These are phyloP conservation scores for Beris morrisii DNA, from an alignment of 2,888 invertebrate genomes.

Conservation along the genomic window DNA sequence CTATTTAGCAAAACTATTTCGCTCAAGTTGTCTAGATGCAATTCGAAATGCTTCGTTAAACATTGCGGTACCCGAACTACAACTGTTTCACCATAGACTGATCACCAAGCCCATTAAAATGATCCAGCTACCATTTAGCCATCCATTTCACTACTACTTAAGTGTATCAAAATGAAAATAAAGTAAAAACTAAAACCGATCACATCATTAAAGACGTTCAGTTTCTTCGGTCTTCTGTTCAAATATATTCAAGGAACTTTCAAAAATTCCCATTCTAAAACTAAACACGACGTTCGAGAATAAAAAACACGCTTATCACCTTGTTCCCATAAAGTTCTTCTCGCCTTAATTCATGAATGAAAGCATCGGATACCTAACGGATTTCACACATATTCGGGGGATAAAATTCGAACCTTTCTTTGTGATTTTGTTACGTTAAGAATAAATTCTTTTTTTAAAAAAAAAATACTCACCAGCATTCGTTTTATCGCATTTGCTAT, in stretches of 20 bases:
- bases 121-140: too few species aligned
- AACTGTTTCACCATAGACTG: too few species aligned
- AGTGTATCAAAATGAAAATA: too few species aligned
- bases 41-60: not conserved
- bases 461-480: constrained; percentile 32
- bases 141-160: too few species aligned
- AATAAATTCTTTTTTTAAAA: constrained; percentile 22
- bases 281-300: not conserved
- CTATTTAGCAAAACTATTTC: too few species aligned
- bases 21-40: too few species aligned
- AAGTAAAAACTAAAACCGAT: too few species aligned
- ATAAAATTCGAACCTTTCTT: not conserved
- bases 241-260: too few species aligned
- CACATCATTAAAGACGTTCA: too few species aligned
- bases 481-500: constrained; percentile 25
- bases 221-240: too few species aligned
- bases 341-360: constrained; percentile 9
- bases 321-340: constrained; percentile 22
- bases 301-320: constrained; percentile 16
- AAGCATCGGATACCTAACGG: constrained; percentile 5
- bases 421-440: not conserved
- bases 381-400: constrained; percentile 10
- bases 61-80: not conserved
- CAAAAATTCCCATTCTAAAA: not conserved
- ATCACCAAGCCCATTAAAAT: too few species aligned